phyloP scores from a whole-genome alignment of 1,140 invertebrate species.

The Zaprionus vittiger region DNA sequence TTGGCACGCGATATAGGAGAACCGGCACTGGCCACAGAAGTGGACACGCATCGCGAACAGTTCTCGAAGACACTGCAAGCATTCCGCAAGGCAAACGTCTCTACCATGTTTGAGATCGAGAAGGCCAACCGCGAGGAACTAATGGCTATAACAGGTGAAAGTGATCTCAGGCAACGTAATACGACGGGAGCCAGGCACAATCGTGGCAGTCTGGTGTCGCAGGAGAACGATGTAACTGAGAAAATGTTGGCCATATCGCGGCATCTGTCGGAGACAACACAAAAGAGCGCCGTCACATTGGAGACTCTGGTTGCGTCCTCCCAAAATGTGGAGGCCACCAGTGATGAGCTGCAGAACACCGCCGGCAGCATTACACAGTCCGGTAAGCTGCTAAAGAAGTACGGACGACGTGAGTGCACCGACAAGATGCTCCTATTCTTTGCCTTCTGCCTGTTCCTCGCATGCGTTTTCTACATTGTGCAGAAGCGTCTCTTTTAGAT shows the following conservation, averaged over 20 bases:
- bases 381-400: constrained; percentile 96
- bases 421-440: constrained; percentile 96
- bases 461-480: constrained; percentile 95
- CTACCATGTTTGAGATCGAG: constrained; percentile 90
- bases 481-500: constrained; percentile 93
- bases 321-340: constrained; percentile 88
- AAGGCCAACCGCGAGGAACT: constrained; percentile 90
- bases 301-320: constrained; percentile 91
- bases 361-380: constrained; percentile 94
- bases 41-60: constrained; percentile 89
- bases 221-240: constrained; percentile 89
- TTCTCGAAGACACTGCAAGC: constrained; percentile 89
- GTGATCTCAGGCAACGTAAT: constrained; percentile 85
- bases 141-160: constrained; percentile 86
- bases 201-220: constrained; percentile 74
- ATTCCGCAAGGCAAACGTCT: constrained; percentile 92
- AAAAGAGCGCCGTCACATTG: constrained; percentile 93
- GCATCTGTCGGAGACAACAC: constrained; percentile 93
- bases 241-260: constrained; percentile 93
- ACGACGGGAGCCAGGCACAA: constrained; percentile 59
- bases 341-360: constrained; percentile 93
- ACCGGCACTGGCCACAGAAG: constrained; percentile 86
- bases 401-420: constrained; percentile 96
- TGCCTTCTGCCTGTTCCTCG: constrained; percentile 96
- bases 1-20: constrained; percentile 89